Base-by-base conservation (phyloP, 2,888 invertebrate species). In the Rhodophaea formosa region DNA sequence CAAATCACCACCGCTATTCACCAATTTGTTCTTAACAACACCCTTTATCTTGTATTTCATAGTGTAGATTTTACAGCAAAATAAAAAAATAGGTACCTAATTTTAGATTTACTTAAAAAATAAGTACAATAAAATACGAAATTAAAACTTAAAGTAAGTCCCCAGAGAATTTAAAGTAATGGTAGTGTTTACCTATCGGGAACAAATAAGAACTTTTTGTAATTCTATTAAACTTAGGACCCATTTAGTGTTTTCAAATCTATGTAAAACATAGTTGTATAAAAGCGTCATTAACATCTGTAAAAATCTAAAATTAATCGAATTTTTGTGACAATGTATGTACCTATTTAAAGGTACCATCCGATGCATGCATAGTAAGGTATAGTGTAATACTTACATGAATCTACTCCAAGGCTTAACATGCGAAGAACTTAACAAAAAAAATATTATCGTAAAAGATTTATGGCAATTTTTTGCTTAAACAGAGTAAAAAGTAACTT, bases 171-270 rank as follows among this genome's bases (percentile, higher is more conserved):
- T 77, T 77, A 70, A 61, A 62, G 60, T 59, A 72, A 79, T 73
- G 76, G 72, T 70, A 79, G 73, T 65, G 72, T 78, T 72, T 72
- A 81, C 73, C 72, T 80, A 69, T 79, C 77, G 84, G 84, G 84
- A 84, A 75, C 84, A 85, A 84, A 74, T 76, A 75, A 62, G 63
- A 65, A 67, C 64, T 60, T 65, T 61, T 62, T 68, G 62, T 62
- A 62, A 62, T 59, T 59, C 51, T 45, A 46, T 55, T 55, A 35
- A 45, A 46, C 15, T 55, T 56, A 49, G 49, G 23, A 43, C 15
- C 12, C n/a, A 17, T 46, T 45, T 46, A 46, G 43, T 56, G 47
- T 35, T 55, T 55, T 44, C 17, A 55, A 55, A 55, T 35, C 54
- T 55, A 55, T 55, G 54, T 55, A 17, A 45, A 45, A 55, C 54